These are phyloP conservation scores for Drosophila helvetica DNA, from an alignment of 2,888 invertebrate species.

Conservation along the genomic window DNA sequence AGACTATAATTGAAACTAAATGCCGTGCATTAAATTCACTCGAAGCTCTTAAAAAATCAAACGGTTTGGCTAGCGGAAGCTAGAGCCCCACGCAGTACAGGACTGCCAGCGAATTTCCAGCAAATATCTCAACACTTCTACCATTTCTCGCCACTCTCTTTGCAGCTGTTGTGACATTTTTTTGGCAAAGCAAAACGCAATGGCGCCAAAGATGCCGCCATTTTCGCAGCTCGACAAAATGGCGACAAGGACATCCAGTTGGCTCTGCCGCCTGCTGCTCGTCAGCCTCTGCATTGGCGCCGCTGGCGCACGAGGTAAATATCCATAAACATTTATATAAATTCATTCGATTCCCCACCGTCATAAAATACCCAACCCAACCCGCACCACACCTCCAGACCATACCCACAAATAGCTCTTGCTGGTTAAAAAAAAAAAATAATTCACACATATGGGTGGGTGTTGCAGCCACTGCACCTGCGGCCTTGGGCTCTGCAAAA, in stretches of 20 bases:
- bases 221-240: constrained; percentile 73
- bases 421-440: constrained; percentile 17
- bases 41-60: constrained; percentile 50
- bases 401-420: constrained; percentile 14
- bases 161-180: constrained; percentile 73
- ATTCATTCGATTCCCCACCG: constrained; percentile 38
- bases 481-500: constrained; percentile 55
- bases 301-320: constrained; percentile 70
- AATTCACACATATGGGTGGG: background rate
- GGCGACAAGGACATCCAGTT: constrained; percentile 66
- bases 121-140: constrained; percentile 58
- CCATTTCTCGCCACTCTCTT: constrained; percentile 36
- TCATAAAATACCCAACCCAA: constrained; percentile 22
- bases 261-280: constrained; percentile 62
- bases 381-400: background rate
- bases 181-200: constrained; percentile 73
- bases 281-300: constrained; percentile 71
- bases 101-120: constrained; percentile 9
- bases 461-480: constrained; percentile 49
- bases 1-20: constrained; percentile 67
- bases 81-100: background rate
- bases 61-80: constrained; percentile 17
- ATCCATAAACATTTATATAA: constrained; percentile 51
- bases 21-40: constrained; percentile 57
- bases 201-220: constrained; percentile 82